A percentile compares a stretch with the other conserved stretches of the same genome.
phyloP scores from a whole-genome alignment of 1,140 invertebrate genomes.

The Cyrtorhinus lividipennis region DNA sequence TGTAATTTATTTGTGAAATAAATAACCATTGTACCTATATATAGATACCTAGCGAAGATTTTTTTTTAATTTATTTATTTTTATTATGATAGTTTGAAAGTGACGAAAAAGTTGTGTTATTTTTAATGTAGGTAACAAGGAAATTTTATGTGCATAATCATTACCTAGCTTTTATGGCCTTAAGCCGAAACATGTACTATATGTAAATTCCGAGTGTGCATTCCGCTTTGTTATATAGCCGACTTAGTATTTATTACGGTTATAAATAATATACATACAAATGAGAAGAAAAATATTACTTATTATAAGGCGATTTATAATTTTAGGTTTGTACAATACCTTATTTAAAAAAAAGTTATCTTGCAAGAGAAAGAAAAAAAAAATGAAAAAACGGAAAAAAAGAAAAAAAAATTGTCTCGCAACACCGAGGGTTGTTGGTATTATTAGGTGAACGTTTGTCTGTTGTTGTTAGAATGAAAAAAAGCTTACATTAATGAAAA shows the following conservation, averaged over 20 bases:
- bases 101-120: not conserved
- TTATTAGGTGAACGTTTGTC: not conserved
- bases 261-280: not conserved
- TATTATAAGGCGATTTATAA: no score
- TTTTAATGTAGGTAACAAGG: not conserved
- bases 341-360: not conserved
- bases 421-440: not conserved
- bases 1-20: slow-evolving; percentile 5
- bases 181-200: not conserved
- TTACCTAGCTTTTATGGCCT: not conserved
- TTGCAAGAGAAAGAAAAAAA: not conserved
- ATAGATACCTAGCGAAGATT: not conserved
- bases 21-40: not conserved
- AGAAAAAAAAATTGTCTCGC: not conserved
- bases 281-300: not conserved
- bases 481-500: not conserved
- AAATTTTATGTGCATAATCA: slow-evolving; percentile 1
- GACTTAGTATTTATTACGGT: not conserved
- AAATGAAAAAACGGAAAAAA: no score
- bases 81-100: not conserved
- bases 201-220: slow-evolving; percentile 9
- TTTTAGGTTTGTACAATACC: not conserved
- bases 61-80: not conserved
- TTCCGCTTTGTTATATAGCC: slow-evolving; percentile 7
- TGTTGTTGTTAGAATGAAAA: not conserved